Percentiles rank a stretch among this genome's conserved stretches.
Evolutionary conservation across 1,140 invertebrate genomes (phyloP).

Genomic region (Eciton burchellii): DNA sequence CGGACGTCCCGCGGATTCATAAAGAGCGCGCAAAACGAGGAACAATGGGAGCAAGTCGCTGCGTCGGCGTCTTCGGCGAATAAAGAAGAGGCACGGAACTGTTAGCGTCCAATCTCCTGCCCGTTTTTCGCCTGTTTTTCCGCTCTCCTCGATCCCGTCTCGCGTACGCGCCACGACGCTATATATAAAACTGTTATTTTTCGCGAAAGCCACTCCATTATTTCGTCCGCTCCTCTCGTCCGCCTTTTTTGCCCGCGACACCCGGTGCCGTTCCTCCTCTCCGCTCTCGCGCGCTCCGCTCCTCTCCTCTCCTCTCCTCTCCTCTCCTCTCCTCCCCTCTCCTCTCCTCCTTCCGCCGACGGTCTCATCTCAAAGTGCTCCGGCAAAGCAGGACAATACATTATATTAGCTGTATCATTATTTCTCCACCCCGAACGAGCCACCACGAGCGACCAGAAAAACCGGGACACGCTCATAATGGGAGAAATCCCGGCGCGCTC

Average conservation of each 20-base stretch:
- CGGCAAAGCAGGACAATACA: slow-evolving; percentile 80
- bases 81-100: slow-evolving; percentile 73
- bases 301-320: slow-evolving; percentile 34
- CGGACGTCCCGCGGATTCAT: slow-evolving; percentile 25
- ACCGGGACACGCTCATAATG: slow-evolving; percentile 79
- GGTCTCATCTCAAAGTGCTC: slow-evolving; percentile 76
- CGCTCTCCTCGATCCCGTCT: slow-evolving; percentile 74
- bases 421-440: slow-evolving; percentile 78
- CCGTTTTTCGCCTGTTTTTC: slow-evolving; percentile 75
- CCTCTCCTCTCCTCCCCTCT: slow-evolving; percentile 24
- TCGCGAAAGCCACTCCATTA: slow-evolving; percentile 81
- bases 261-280: slow-evolving; percentile 32
- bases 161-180: slow-evolving; percentile 68
- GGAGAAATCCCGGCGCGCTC: slow-evolving; percentile 78
- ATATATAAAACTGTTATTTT: slow-evolving; percentile 83
- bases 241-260: slow-evolving; percentile 67
- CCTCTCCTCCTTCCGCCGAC: slow-evolving; percentile 64
- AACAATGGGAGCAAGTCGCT: slow-evolving; percentile 35
- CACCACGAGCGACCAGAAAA: slow-evolving; percentile 75
- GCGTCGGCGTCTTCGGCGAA: slow-evolving; percentile 58
- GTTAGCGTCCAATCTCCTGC: slow-evolving; percentile 80
- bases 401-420: slow-evolving; percentile 83
- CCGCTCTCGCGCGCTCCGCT: too few relatives aligned
- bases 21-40: slow-evolving; percentile 35
- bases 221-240: slow-evolving; percentile 70